Conservation (phyloP, 2,113 vertebrate genomes). For the Gadus macrocephalus region DNA sequence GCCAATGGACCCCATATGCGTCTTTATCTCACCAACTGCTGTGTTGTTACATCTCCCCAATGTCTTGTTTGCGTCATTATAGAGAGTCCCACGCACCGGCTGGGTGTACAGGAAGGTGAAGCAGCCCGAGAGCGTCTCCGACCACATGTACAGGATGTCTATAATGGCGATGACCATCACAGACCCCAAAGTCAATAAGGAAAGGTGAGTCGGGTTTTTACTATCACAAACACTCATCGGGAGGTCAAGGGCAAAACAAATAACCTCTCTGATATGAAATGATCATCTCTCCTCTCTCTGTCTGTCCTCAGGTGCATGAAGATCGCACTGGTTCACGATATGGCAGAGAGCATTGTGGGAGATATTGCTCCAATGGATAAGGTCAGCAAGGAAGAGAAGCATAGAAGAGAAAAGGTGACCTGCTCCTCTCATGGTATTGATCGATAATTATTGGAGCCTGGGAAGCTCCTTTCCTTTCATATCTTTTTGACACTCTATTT, state of each 20-base stretch:
- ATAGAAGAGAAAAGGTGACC: constrained; percentile 85
- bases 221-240: too few species aligned
- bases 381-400: constrained; percentile 91
- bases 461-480: background rate
- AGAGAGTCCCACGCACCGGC: constrained; percentile 89
- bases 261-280: too few species aligned
- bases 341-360: constrained; percentile 98
- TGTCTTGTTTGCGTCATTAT: background rate
- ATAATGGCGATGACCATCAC: constrained; percentile 88
- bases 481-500: background rate
- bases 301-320: constrained; percentile 81
- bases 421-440: background rate
- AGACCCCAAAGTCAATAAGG: constrained; percentile 83
- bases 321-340: constrained; percentile 91
- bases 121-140: constrained; percentile 90
- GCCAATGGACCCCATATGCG: too few species aligned
- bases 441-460: background rate
- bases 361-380: constrained; percentile 97
- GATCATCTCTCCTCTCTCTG: background rate
- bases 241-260: too few species aligned
- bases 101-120: constrained; percentile 90
- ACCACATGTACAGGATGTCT: constrained; percentile 99
- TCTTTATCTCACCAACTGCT: too few species aligned
- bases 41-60: too few species aligned
- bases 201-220: constrained; percentile 71